phyloP scores from a whole-genome alignment of 2,797 vertebrate species.

The Triplophysa bombifrons region DNA sequence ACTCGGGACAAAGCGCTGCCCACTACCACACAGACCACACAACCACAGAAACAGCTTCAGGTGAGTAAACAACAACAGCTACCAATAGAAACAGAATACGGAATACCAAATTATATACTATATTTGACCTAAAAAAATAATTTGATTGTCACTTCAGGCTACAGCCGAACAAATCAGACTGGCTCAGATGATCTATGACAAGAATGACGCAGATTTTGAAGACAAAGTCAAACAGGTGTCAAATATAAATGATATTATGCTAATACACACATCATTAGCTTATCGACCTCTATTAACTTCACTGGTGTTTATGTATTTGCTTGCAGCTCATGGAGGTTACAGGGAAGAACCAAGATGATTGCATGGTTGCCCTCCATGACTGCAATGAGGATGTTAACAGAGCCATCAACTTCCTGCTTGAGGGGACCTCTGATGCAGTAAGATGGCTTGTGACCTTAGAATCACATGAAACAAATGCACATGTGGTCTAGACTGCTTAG shows the following conservation, averaged over 20 bases:
- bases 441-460: conserved; percentile 42
- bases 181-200: conserved; percentile 97
- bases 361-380: conserved; percentile 95
- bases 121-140: neutral
- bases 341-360: conserved; percentile 95
- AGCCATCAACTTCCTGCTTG: conserved; percentile 95
- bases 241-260: neutral
- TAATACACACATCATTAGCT: neutral
- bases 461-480: neutral
- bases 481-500: conserved; percentile 7
- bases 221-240: conserved; percentile 96
- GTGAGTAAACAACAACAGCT: conserved; percentile 70
- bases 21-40: conserved; percentile 81
- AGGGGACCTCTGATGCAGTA: conserved; percentile 94
- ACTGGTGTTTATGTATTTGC: neutral
- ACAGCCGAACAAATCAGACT: conserved; percentile 98
- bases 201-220: conserved; percentile 95
- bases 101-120: neutral
- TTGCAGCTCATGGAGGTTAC: conserved; percentile 95
- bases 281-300: neutral
- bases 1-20: conserved; percentile 91
- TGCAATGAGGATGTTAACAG: conserved; percentile 96
- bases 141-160: conserved; percentile 74
- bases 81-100: too few relatives aligned
- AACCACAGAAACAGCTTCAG: conserved; percentile 95